A percentile compares a stretch with the other conserved stretches of the same genome.
These are phyloP conservation scores for Dinoponera quadriceps DNA, from an alignment of 1,140 invertebrate genomes.

Conservation along the genomic window DNA sequence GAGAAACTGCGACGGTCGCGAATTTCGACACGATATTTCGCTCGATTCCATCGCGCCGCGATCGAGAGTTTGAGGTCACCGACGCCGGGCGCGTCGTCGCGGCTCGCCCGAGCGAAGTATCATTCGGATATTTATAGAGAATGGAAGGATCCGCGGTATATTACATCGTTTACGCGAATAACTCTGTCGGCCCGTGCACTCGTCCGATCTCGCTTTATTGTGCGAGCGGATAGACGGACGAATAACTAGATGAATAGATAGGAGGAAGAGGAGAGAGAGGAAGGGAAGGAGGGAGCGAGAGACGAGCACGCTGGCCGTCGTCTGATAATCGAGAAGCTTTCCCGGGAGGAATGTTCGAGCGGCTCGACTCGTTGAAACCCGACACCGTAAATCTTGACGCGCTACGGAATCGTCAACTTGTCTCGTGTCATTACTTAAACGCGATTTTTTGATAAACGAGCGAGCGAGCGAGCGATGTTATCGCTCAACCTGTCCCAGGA, in stretches of 20 bases:
- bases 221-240: background rate
- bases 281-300: no score
- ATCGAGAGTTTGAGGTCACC: constrained; percentile 36
- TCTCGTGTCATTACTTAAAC: background rate
- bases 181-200: background rate
- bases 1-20: constrained; percentile 25
- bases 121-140: constrained; percentile 24
- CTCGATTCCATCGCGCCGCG: constrained; percentile 29
- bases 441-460: no score
- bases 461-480: no score
- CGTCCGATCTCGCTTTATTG: constrained; percentile 1
- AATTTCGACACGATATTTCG: constrained; percentile 63
- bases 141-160: constrained; percentile 23
- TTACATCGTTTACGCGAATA: constrained; percentile 22
- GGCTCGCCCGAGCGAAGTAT: constrained; percentile 41
- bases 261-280: no score
- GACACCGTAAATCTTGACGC: background rate
- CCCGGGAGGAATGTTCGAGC: background rate
- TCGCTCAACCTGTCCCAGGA: background rate
- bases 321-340: constrained; percentile 12
- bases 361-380: background rate
- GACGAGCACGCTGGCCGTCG: background rate
- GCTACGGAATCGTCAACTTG: background rate
- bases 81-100: constrained; percentile 21
- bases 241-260: background rate